Base-by-base conservation (phyloP, 2,888 invertebrate genomes). In the Agrotis clavis region DNA sequence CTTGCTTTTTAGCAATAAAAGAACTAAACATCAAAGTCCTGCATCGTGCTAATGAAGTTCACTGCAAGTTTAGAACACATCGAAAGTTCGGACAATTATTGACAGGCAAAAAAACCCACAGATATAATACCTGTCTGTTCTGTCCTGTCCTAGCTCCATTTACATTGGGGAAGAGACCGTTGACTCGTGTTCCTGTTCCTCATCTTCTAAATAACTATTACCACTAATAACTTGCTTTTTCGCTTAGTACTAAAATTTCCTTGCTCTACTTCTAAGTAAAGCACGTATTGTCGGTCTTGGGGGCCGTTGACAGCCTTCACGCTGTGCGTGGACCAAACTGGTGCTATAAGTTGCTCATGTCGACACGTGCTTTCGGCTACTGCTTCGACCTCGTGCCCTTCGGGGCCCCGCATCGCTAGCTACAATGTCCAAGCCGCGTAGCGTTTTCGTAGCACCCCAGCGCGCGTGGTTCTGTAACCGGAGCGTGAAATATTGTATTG, bases 391-490 rank as follows among this genome's bases (percentile, higher is more conserved):
- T 77, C 56, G 82, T 67, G 77, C 79, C 63, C 82, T 81, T 21
- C 60, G 71, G 63, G 77, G 78, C 78, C 79, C 71, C 75, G 45
- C 56, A 75, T 9, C 25, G 30, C 64, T 60, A 64, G 77, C 56
- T 78, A 78, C 77, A 66, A 25, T 70, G 66, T 70, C 62, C 56
- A 41, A 51, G 25, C 50, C 56, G 74, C 71, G 81, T 66, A 70
- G 76, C 66, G 25, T 59, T 70, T 35, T 69, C 76, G 81, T 81
- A 81, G 81, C 81, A 81, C 71, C 71, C 67, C 67, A 56, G 13
- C 14, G 18, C 7, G 45, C 25, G 60, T 56, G 3, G 18, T 19
- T 51, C 48, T 74, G n/a, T 35, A 60, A 72, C 73, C 73, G 80
- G 57, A 57, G 54, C 76, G 64, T 41, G 45, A 80, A 76, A 65